Evolutionary conservation across 2,113 vertebrate genomes (phyloP).

Genomic region (Oncorhynchus gorbuscha): DNA sequence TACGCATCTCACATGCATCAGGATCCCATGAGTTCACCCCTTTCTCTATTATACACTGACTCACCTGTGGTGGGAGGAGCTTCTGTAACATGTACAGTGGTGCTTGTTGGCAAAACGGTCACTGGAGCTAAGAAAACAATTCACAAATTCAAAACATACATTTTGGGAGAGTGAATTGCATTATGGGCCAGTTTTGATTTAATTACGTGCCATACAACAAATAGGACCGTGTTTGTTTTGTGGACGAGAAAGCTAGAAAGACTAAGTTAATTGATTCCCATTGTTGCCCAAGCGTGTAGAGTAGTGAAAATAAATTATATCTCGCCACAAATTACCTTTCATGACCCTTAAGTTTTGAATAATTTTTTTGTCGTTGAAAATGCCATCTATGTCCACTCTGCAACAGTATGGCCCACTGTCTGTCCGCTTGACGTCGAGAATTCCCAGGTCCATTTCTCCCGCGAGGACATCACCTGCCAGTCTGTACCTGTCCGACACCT

Average conservation of each 20-base stretch:
- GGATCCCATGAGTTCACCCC: background rate
- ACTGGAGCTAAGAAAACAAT: constrained; percentile 49
- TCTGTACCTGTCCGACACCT: constrained; percentile 68
- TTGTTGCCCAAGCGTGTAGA: too few relatives aligned
- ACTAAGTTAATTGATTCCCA: too few relatives aligned
- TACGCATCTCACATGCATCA: background rate
- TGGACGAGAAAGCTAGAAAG: too few relatives aligned
- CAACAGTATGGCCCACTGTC: constrained; percentile 78
- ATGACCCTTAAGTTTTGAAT: constrained; percentile 72
- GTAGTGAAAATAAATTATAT: too few relatives aligned
- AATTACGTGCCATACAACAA: too few relatives aligned
- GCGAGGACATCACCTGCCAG: constrained; percentile 70
- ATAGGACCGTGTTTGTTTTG: too few relatives aligned
- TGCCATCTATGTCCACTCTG: constrained; percentile 72
- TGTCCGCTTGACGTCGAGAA: constrained; percentile 54
- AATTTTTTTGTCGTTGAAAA: constrained; percentile 78
- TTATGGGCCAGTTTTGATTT: background rate
- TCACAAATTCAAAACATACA: background rate
- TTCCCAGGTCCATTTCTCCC: constrained; percentile 75
- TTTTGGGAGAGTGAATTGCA: background rate
- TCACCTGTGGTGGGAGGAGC: constrained; percentile 44
- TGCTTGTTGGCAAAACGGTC: constrained; percentile 13
- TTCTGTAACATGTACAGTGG: constrained; percentile 6
- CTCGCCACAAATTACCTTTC: constrained; percentile 53
- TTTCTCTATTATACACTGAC: background rate